Evolutionary conservation across 2,888 invertebrate species (phyloP).

Genomic region (Asteroscopus sphinx): DNA sequence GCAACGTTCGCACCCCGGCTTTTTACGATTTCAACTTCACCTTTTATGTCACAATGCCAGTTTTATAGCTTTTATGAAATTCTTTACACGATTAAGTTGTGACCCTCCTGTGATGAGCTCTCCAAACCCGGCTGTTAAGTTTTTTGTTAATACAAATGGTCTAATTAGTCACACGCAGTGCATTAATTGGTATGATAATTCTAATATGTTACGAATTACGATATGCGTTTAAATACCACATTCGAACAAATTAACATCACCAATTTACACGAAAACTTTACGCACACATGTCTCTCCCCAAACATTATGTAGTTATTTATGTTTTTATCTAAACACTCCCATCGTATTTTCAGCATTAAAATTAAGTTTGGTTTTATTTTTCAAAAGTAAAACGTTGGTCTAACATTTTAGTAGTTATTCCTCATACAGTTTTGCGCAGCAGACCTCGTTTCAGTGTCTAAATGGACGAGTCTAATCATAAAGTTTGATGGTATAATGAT

Average conservation of each 20-base stretch:
- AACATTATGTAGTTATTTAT: conserved; percentile 11
- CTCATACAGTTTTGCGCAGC: conserved; percentile 46
- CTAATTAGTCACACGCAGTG: conserved; percentile 77
- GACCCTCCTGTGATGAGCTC: conserved; percentile 71
- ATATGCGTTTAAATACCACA: conserved; percentile 57
- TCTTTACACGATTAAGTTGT: conserved; percentile 84
- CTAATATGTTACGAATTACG: conserved; percentile 56
- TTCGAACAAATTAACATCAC: conserved; percentile 45
- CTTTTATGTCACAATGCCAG: conserved; percentile 82
- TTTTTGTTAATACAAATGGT: conserved; percentile 79
- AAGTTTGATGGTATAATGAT: conserved; percentile 65
- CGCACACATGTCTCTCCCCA: conserved; percentile 9
- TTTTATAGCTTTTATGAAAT: conserved; percentile 85
- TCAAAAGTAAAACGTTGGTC: conserved; percentile 15
- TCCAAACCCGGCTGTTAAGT: conserved; percentile 71
- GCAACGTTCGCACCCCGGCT: conserved; percentile 69
- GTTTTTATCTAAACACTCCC: conserved; percentile 14
- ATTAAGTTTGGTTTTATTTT: conserved; percentile 25
- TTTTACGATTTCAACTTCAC: conserved; percentile 84
- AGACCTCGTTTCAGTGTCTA: conserved; percentile 49
- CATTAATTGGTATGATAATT: conserved; percentile 69
- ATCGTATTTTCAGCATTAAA: conserved; percentile 1
- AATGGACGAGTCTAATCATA: conserved; percentile 61
- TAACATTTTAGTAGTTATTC: conserved; percentile 48
- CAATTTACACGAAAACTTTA: conserved; percentile 23